Conservation (phyloP, 2,888 invertebrate species). For the Gerris lacustris region DNA sequence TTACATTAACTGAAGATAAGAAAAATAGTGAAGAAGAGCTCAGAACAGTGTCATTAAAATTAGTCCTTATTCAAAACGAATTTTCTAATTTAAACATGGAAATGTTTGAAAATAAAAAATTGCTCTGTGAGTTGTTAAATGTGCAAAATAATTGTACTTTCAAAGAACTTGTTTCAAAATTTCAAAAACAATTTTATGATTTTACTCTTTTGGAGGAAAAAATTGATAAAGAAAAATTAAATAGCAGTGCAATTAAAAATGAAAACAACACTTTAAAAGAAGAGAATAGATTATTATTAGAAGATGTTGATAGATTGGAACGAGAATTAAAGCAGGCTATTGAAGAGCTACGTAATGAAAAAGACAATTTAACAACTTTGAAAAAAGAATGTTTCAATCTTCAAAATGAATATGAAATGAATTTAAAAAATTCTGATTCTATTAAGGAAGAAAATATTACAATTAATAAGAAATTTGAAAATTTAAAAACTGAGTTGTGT, state of each 20-base stretch:
- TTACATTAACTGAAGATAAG: not conserved
- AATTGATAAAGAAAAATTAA: not conserved
- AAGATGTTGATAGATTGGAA: not conserved
- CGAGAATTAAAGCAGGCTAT: not conserved
- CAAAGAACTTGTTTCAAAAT: not conserved
- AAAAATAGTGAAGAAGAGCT: not conserved
- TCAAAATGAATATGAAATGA: no score
- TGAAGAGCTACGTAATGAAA: not conserved
- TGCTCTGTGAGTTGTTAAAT: not conserved
- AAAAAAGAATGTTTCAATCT: no score
- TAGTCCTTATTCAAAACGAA: not conserved
- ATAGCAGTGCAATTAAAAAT: not conserved
- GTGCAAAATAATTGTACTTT: not conserved
- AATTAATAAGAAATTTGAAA: no score
- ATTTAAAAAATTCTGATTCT: no score
- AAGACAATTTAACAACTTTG: not conserved
- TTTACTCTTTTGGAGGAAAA: not conserved
- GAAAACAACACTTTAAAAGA: not conserved
- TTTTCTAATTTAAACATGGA: not conserved
- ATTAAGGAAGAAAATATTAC: no score
- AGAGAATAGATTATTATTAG: not conserved
- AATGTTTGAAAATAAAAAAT: not conserved
- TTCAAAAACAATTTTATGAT: not conserved
- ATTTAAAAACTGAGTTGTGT: no score
- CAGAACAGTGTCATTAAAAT: not conserved